Base-by-base conservation (phyloP, 2,113 vertebrate genomes). In the Hystrix cristata region DNA sequence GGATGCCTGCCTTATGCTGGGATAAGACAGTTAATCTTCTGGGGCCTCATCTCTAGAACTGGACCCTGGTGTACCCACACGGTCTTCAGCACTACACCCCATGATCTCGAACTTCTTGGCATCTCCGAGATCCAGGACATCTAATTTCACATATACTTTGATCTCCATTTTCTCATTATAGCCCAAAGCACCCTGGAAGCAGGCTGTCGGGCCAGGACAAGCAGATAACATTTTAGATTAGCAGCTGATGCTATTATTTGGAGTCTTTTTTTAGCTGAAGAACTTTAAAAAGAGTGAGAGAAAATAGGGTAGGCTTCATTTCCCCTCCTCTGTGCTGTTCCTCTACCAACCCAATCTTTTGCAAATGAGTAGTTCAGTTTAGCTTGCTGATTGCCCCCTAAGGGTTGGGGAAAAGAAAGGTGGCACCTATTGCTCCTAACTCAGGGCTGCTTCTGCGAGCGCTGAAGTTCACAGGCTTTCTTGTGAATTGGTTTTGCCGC, bases 231-330 rank as follows among this genome's bases (percentile, higher is more conserved):
- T 69, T 97, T 74, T 55, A 95, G 65, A 95, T 95, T 85, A 96
- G 80, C 74, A 94, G 69, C 34, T 87, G 84, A 97, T 90, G 82
- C 93, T 80, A 60, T 97, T 97, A 97, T 89, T 83, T 87, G 67
- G 57, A 88, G 74, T 53, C 95, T 97, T 87, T 96, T 97, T 96
- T 97, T 95, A 98, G 81, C 94, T 95, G 55, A 81, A 88, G 92
- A 86, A 95, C 92, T 97, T 94, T 79, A 0, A 60, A 94, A 85
- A 94, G 57, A 96, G n/a, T 29, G 53, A 95, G 71, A 88, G 95
- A 96, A 97, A 97, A 97, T 65, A 96, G 81, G 65, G 2, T 46
- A 93, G 78, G 80, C 27, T 96, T 96, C 86, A 97, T 97, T 96
- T 91, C 31, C 65, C 65, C 53, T 97, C 90, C 53, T 95, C 71